Evolutionary conservation across 2,888 invertebrate genomes (phyloP).

Genomic region (Zygogramma bicolorata): DNA sequence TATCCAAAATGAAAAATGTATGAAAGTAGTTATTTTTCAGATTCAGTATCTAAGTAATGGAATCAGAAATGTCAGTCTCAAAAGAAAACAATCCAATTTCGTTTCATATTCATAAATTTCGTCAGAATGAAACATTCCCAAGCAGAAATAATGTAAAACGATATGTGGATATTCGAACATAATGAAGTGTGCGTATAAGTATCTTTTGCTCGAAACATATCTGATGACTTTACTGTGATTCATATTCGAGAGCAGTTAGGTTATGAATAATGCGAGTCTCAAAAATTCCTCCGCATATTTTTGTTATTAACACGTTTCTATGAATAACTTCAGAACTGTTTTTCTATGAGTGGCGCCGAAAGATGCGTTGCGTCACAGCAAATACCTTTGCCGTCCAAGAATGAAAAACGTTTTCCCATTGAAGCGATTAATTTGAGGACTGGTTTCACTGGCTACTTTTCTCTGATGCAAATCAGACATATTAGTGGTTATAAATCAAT

Average conservation of each 20-base stretch:
- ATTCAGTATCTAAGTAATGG: too few relatives aligned
- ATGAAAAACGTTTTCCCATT: not conserved
- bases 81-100: too few relatives aligned
- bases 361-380: slow-evolving; percentile 1
- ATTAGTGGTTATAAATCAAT: not conserved
- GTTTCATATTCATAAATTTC: too few relatives aligned
- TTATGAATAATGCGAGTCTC: slow-evolving; percentile 30
- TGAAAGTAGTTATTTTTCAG: too few relatives aligned
- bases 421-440: not conserved
- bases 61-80: too few relatives aligned
- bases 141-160: too few relatives aligned
- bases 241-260: not conserved
- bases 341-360: slow-evolving; percentile 17
- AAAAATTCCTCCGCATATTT: slow-evolving; percentile 39
- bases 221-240: slow-evolving; percentile 2
- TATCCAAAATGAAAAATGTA: too few relatives aligned
- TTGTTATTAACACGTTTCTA: slow-evolving; percentile 35
- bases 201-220: not conserved
- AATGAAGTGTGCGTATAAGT: not conserved
- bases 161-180: too few relatives aligned
- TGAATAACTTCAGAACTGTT: slow-evolving; percentile 35
- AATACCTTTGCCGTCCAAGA: not conserved
- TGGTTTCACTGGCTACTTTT: not conserved
- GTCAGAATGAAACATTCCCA: too few relatives aligned
- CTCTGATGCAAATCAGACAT: not conserved